Percentiles rank a stretch among this genome's conserved stretches.
Conservation (phyloP, 2,797 vertebrate genomes). For the Cossypha heuglini region DNA sequence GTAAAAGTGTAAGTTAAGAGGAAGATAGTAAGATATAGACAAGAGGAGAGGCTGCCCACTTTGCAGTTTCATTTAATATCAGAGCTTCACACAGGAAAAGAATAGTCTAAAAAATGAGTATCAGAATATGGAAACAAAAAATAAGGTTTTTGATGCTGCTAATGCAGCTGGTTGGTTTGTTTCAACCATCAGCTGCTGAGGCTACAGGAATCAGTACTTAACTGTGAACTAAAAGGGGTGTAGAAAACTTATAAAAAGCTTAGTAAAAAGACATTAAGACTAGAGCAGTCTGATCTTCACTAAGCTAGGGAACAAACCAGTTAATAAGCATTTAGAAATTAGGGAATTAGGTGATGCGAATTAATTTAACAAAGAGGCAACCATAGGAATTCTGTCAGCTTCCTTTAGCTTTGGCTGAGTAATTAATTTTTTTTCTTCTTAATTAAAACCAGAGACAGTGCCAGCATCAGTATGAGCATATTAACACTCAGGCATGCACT, state of each 20-base stretch:
- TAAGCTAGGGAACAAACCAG: neutral
- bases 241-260: neutral
- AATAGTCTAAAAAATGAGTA: neutral
- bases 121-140: neutral
- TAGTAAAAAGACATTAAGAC: neutral
- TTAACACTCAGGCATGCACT: conserved; percentile 3
- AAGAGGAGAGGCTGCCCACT: neutral
- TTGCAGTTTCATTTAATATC: neutral
- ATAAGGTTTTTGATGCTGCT: neutral
- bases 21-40: neutral
- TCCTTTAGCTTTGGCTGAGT: conserved; percentile 40
- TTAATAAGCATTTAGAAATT: conserved; percentile 64
- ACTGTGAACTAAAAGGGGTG: neutral
- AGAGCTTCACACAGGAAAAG: neutral
- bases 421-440: conserved; percentile 40
- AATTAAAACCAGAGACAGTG: conserved; percentile 66
- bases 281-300: neutral
- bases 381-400: conserved; percentile 66
- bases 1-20: neutral
- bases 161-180: neutral
- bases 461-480: conserved; percentile 53
- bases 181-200: neutral
- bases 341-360: conserved; percentile 55
- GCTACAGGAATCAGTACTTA: neutral
- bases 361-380: conserved; percentile 65